These are phyloP conservation scores for Osmoderma eremita DNA, from an alignment of 2,888 invertebrate species.

Conservation along the genomic window DNA sequence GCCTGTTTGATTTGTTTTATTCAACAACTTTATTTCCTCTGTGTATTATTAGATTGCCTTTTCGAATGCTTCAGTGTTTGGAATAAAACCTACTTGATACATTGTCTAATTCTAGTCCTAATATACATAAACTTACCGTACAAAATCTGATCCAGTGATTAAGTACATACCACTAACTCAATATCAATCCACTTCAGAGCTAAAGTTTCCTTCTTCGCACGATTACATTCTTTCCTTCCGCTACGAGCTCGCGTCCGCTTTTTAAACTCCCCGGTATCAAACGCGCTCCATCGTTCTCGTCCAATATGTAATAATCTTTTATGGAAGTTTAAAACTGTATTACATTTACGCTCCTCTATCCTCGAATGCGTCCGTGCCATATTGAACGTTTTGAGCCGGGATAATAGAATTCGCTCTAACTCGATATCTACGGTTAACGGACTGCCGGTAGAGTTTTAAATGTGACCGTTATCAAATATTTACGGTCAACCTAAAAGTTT, in stretches of 20 bases:
- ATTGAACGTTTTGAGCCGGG: constrained; percentile 21
- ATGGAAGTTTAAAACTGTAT: constrained; percentile 25
- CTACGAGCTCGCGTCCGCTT: background rate
- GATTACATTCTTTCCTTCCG: constrained; percentile 18
- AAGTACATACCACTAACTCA: constrained; percentile 19
- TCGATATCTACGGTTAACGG: constrained; percentile 35
- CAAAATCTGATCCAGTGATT: background rate
- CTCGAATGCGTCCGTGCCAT: constrained; percentile 11
- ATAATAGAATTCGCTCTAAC: constrained; percentile 29
- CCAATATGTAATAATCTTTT: constrained; percentile 31
- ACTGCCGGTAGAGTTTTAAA: constrained; percentile 29
- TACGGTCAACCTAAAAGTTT: constrained; percentile 38
- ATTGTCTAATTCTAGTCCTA: too few species aligned
- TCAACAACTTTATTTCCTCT: too few species aligned
- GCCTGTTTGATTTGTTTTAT: too few species aligned
- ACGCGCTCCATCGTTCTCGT: constrained; percentile 2
- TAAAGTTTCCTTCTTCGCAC: constrained; percentile 16
- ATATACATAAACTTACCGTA: too few species aligned
- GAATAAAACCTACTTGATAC: too few species aligned
- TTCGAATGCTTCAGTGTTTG: too few species aligned
- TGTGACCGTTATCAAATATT: constrained; percentile 38
- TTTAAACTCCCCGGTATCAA: background rate
- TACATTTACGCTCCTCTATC: background rate
- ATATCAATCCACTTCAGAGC: constrained; percentile 22
- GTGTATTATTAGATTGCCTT: too few species aligned